Evolutionary conservation across 2,797 vertebrate species (phyloP).

Genomic region (Myioborus melanocephalus): DNA sequence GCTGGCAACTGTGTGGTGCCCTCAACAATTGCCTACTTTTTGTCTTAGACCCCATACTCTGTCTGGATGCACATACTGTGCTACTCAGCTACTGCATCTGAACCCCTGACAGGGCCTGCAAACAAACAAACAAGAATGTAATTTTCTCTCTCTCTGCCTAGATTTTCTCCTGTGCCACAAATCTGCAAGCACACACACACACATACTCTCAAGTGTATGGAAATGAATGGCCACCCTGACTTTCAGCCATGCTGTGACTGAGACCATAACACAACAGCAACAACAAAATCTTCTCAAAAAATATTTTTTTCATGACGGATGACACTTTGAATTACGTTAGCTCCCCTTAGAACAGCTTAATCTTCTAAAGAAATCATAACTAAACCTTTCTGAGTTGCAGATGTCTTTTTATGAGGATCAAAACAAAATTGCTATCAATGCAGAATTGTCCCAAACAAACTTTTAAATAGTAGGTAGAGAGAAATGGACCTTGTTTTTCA

Average conservation of each 20-base stretch:
- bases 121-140: neutral
- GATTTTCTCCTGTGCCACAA: neutral
- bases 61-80: neutral
- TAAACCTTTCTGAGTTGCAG: neutral
- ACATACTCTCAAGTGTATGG: rapidly evolving
- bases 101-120: neutral
- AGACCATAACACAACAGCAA: neutral
- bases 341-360: neutral
- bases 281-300: neutral
- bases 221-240: neutral
- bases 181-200: neutral
- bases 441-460: neutral
- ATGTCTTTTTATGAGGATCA: neutral
- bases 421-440: neutral
- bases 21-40: neutral
- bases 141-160: neutral
- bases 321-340: neutral
- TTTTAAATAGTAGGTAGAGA: neutral
- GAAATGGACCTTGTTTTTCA: neutral
- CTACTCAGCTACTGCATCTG: neutral
- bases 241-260: neutral
- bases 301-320: neutral
- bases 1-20: neutral
- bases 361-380: neutral
- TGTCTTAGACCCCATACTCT: neutral